A percentile compares a stretch with the other conserved stretches of the same genome.
phyloP scores from a whole-genome alignment of 2,113 vertebrate genomes.

The Regulus satrapa region DNA sequence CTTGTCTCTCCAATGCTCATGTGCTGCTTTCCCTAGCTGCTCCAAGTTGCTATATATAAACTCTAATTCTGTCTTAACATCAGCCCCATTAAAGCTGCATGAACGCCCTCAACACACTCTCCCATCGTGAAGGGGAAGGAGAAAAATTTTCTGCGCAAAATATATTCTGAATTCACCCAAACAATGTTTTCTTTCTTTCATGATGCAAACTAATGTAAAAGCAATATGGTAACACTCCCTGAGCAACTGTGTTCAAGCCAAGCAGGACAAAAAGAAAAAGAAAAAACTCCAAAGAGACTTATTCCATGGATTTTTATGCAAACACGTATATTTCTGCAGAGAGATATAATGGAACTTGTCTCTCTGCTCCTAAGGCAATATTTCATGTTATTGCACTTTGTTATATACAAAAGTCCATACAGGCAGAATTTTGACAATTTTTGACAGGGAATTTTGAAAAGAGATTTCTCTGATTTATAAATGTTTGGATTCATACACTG shows the following conservation, averaged over 20 bases:
- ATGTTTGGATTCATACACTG: neutral
- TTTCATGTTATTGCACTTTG: slow-evolving; percentile 33
- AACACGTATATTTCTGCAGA: neutral
- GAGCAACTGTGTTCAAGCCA: neutral
- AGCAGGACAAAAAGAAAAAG: neutral
- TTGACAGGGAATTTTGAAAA: neutral
- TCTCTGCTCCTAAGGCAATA: slow-evolving; percentile 18
- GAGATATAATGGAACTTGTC: neutral
- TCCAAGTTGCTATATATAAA: neutral
- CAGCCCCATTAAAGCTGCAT: neutral
- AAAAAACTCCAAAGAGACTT: neutral
- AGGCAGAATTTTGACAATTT: neutral
- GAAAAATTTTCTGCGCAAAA: neutral
- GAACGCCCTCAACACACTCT: neutral
- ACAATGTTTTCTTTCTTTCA: neutral
- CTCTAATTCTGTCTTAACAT: neutral
- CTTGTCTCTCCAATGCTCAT: neutral
- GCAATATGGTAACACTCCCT: neutral
- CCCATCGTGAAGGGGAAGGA: accelerated
- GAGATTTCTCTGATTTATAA: neutral
- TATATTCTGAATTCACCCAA: neutral
- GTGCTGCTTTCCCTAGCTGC: neutral
- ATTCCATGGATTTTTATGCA: neutral
- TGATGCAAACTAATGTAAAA: neutral
- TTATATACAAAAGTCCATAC: neutral